Conservation (phyloP, 2,113 vertebrate species). For the Corvus hawaiiensis region DNA sequence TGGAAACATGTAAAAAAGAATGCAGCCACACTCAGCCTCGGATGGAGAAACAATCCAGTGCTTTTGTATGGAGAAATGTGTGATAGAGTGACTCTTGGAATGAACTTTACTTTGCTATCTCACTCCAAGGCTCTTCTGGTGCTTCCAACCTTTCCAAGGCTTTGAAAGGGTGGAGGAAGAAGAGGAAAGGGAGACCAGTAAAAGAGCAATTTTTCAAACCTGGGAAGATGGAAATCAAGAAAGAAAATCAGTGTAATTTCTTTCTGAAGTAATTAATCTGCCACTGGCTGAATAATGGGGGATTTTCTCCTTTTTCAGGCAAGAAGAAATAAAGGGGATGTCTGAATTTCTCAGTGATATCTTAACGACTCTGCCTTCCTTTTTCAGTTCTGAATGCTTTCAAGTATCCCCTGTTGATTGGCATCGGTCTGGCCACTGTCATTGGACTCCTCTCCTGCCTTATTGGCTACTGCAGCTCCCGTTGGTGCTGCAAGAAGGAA, state of each 20-base stretch:
- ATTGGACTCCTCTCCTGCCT: constrained; percentile 88
- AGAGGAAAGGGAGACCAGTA: not conserved
- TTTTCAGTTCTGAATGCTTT: constrained; percentile 89
- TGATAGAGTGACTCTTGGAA: not conserved
- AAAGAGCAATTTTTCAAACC: not conserved
- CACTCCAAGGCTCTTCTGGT: not conserved
- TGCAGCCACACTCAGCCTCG: not conserved
- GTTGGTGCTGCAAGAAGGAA: constrained; percentile 88
- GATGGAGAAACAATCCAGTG: not conserved
- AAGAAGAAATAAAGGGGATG: not conserved
- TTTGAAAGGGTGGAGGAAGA: not conserved
- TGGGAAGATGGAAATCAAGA: not conserved
- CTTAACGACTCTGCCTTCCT: not conserved
- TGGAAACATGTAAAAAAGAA: not conserved
- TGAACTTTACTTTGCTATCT: not conserved
- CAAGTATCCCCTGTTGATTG: constrained; percentile 90
- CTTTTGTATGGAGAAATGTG: not conserved
- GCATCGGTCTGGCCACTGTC: constrained; percentile 78
- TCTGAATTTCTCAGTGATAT: not conserved
- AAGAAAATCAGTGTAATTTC: not conserved
- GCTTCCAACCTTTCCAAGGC: not conserved
- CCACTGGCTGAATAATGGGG: not conserved
- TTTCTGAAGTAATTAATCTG: not conserved
- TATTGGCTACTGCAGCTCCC: constrained; percentile 89
- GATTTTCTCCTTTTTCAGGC: not conserved